phyloP scores from a whole-genome alignment of 2,113 vertebrate genomes.

The Gambusia holbrooki region DNA sequence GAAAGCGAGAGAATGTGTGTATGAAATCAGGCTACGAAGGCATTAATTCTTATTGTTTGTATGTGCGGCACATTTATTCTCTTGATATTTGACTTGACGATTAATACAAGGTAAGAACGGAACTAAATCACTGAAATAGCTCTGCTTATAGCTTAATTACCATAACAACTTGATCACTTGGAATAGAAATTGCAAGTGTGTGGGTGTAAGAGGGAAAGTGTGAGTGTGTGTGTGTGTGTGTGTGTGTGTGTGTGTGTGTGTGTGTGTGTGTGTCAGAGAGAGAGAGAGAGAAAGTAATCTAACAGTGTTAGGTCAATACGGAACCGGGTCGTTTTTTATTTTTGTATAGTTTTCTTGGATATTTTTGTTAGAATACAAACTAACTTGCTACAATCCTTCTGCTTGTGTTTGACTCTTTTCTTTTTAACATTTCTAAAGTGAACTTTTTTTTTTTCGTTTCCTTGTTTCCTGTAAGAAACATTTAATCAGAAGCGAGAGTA shows the following conservation, averaged over 20 bases:
- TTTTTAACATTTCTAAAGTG: constrained; percentile 1
- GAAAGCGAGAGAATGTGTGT: background rate
- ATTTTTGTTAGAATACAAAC: constrained; percentile 99
- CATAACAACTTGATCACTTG: constrained; percentile 79
- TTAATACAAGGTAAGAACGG: constrained; percentile 77
- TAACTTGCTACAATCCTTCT: constrained; percentile 87
- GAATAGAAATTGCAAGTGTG: constrained; percentile 86
- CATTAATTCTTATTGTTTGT: constrained; percentile 70
- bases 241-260: constrained; percentile 63
- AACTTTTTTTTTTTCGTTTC: constrained; percentile 8
- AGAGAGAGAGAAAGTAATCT: constrained; percentile 64
- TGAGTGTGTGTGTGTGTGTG: constrained; percentile 73
- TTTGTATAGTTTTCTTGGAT: constrained; percentile 97
- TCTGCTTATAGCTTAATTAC: constrained; percentile 59
- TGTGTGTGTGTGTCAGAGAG: constrained; percentile 43
- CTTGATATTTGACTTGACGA: constrained; percentile 81
- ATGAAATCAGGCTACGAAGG: constrained; percentile 75
- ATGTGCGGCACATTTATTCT: constrained; percentile 79
- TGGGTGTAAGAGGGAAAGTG: constrained; percentile 30
- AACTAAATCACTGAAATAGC: constrained; percentile 63
- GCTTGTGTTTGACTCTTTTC: constrained; percentile 60
- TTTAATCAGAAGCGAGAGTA: constrained; percentile 22
- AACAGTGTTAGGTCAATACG: constrained; percentile 81
- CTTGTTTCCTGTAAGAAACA: constrained; percentile 21
- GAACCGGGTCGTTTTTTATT: constrained; percentile 92